Conservation (phyloP, 37 sponge, comb jelly and placozoan genomes). For the Tethya wilhelma region DNA sequence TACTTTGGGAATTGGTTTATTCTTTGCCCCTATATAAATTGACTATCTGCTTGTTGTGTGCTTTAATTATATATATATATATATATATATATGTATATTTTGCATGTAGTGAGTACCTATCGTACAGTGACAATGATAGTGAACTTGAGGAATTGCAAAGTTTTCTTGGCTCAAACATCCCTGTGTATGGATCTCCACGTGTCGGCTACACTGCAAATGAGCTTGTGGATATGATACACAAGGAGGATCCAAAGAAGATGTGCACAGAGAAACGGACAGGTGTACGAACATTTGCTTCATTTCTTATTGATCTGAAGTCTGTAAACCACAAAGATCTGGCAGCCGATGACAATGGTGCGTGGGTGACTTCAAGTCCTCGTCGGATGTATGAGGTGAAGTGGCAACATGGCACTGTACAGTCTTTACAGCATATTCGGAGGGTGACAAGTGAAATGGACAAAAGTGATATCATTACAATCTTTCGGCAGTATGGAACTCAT, state of each 20-base stretch:
- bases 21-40: too few relatives aligned
- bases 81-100: background rate
- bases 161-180: background rate
- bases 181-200: constrained; percentile 6
- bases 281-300: constrained; percentile 20
- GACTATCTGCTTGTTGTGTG: too few relatives aligned
- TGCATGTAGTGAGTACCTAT: background rate
- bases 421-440: background rate
- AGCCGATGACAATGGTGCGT: constrained; percentile 43
- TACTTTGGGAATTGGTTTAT: too few relatives aligned
- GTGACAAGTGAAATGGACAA: background rate
- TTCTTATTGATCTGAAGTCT: background rate
- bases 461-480: background rate
- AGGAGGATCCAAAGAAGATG: constrained; percentile 1
- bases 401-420: background rate
- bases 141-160: background rate
- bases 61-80: too few relatives aligned
- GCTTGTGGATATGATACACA: background rate
- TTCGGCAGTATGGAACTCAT: background rate
- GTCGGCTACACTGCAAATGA: background rate
- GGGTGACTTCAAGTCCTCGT: constrained; percentile 28
- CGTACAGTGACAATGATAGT: background rate
- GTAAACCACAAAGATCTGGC: constrained; percentile 10
- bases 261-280: constrained; percentile 26
- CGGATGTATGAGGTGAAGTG: constrained; percentile 13